Evolutionary conservation across 2,888 invertebrate genomes (phyloP).

Genomic region (Boloria selene): DNA sequence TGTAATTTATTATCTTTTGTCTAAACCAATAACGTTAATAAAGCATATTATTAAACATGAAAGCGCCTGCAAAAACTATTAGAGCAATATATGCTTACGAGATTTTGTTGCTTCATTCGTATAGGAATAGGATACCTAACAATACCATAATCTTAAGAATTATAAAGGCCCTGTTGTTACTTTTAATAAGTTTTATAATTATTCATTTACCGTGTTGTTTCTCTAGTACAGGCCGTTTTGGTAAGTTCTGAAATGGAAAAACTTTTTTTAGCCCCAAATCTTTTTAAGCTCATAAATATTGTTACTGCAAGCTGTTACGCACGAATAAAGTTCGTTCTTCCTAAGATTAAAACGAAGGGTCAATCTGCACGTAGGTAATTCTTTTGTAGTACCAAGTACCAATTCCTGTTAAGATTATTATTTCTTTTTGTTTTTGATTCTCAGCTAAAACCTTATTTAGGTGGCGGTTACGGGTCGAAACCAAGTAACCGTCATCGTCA

Average conservation of each 20-base stretch:
- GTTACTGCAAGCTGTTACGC: slow-evolving; percentile 79
- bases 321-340: slow-evolving; percentile 62
- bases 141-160: neutral
- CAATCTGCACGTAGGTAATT: slow-evolving; percentile 75
- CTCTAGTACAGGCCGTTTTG: slow-evolving; percentile 32
- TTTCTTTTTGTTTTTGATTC: too few relatives aligned
- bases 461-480: too few relatives aligned
- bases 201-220: slow-evolving; percentile 39
- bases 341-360: slow-evolving; percentile 64
- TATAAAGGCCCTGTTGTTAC: too few relatives aligned
- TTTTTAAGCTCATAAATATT: slow-evolving; percentile 72
- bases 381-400: slow-evolving; percentile 59
- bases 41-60: neutral
- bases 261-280: slow-evolving; percentile 76
- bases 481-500: too few relatives aligned
- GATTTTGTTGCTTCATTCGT: neutral
- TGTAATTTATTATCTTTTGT: neutral
- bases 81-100: neutral
- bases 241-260: slow-evolving; percentile 73
- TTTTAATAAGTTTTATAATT: slow-evolving; percentile 22
- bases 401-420: too few relatives aligned
- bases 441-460: too few relatives aligned
- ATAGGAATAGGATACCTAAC: neutral
- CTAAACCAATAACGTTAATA: neutral
- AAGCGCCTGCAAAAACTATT: slow-evolving; percentile 6